phyloP scores from a whole-genome alignment of 2,888 invertebrate species.

The Trissoscelio sp. region DNA sequence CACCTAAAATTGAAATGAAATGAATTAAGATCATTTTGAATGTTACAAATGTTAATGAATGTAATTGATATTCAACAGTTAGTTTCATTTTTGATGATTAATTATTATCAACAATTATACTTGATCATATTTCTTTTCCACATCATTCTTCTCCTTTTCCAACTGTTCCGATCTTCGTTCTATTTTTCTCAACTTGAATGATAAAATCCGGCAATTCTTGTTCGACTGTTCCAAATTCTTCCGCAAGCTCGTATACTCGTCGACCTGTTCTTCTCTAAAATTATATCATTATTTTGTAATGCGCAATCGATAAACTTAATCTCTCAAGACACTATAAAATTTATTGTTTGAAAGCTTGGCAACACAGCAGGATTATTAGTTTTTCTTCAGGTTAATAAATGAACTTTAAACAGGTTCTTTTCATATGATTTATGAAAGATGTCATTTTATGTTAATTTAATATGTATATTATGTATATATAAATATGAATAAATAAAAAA shows the following conservation, averaged over 20 bases:
- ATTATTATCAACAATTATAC: slow-evolving; percentile 79
- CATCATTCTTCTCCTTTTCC: slow-evolving; percentile 92
- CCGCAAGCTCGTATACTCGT: slow-evolving; percentile 96
- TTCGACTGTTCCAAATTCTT: slow-evolving; percentile 98
- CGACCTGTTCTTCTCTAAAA: slow-evolving; percentile 96
- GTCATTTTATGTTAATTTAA: too few species aligned
- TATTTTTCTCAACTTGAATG: slow-evolving; percentile 98
- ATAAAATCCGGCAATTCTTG: slow-evolving; percentile 98
- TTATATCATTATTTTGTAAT: slow-evolving; percentile 42
- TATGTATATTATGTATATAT: too few species aligned
- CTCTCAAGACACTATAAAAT: slow-evolving; percentile 7
- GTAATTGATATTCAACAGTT: too few species aligned
- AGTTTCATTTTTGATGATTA: too few species aligned
- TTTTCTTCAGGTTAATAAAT: background rate
- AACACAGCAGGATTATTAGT: background rate
- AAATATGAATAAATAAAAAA: too few species aligned
- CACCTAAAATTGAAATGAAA: too few species aligned
- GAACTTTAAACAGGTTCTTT: too few species aligned
- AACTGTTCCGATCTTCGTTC: slow-evolving; percentile 95
- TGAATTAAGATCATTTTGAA: too few species aligned
- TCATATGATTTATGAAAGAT: too few species aligned
- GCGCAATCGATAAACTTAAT: slow-evolving; percentile 30
- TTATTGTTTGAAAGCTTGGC: slow-evolving; percentile 4
- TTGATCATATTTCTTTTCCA: slow-evolving; percentile 88
- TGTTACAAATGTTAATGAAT: too few species aligned